Conservation (phyloP, 37 sponge, comb jelly and placozoan species). For the Hexactinellida sp. region DNA sequence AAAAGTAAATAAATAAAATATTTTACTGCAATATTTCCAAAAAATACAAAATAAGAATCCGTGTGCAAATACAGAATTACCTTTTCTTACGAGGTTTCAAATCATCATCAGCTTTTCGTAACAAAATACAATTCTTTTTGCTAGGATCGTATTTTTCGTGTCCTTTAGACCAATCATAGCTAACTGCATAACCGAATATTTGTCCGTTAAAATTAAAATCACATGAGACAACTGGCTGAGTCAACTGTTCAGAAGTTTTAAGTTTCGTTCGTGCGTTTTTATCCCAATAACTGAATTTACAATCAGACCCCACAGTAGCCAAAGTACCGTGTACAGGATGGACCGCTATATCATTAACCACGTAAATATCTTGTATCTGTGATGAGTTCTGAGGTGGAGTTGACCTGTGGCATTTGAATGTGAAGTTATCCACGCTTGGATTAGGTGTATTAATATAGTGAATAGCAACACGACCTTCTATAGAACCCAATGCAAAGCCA, state of each 20-base stretch:
- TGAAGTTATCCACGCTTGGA: constrained; percentile 87
- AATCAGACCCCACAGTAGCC: constrained; percentile 85
- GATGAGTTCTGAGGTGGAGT: background rate
- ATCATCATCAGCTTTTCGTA: constrained; percentile 69
- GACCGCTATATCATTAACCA: constrained; percentile 85
- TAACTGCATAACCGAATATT: constrained; percentile 75
- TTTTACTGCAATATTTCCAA: too few relatives aligned
- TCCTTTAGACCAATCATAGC: constrained; percentile 97
- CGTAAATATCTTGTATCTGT: background rate
- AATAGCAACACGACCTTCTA: constrained; percentile 87
- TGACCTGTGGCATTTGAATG: constrained; percentile 90
- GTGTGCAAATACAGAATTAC: background rate
- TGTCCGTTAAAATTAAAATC: constrained; percentile 69
- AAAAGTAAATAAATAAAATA: too few relatives aligned
- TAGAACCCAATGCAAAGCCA: constrained; percentile 89
- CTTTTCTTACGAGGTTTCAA: constrained; percentile 67
- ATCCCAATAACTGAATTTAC: constrained; percentile 90
- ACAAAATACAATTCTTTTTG: constrained; percentile 74
- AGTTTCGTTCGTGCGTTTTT: constrained; percentile 89
- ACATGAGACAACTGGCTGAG: constrained; percentile 71
- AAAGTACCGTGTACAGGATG: constrained; percentile 79
- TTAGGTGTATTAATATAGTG: constrained; percentile 71
- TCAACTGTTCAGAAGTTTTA: constrained; percentile 77
- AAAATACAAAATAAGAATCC: too few relatives aligned
- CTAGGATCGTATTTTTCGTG: constrained; percentile 75